Evolutionary conservation across 2,797 vertebrate species (phyloP).

Genomic region (Onychomys arenicola): DNA sequence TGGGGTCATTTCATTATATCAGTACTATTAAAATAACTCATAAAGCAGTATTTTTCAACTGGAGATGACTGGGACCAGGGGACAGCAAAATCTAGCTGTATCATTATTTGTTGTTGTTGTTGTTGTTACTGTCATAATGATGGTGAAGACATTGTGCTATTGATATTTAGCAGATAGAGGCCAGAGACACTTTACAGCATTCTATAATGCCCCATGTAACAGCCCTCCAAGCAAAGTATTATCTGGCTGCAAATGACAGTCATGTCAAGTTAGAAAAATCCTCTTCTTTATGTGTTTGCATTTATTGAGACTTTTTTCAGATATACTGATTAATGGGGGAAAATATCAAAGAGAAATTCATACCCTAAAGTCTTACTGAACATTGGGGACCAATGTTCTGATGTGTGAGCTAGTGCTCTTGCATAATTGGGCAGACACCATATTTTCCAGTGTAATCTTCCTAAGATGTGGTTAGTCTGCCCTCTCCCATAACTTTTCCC

Average conservation of each 20-base stretch:
- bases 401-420: neutral
- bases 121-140: neutral
- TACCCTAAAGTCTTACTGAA: slow-evolving; percentile 37
- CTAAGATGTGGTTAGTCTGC: neutral
- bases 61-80: neutral
- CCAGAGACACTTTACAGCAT: neutral
- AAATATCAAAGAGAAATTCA: slow-evolving; percentile 36
- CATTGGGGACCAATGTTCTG: slow-evolving; percentile 28
- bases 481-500: neutral
- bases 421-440: neutral
- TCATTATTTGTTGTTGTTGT: neutral
- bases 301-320: slow-evolving; percentile 33
- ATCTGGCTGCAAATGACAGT: neutral
- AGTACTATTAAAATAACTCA: slow-evolving; percentile 25
- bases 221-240: neutral
- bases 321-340: slow-evolving; percentile 31
- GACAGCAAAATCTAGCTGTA: neutral
- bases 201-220: neutral
- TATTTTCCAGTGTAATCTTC: slow-evolving; percentile 28
- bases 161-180: slow-evolving; percentile 14
- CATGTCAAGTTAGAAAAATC: neutral
- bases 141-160: neutral
- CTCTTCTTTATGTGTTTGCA: neutral
- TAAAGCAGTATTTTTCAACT: neutral
- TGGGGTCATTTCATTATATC: neutral